A percentile compares a stretch with the other conserved stretches of the same genome.
These are phyloP conservation scores for Drosophila barbarae DNA, from an alignment of 2,888 invertebrate genomes.

Conservation along the genomic window DNA sequence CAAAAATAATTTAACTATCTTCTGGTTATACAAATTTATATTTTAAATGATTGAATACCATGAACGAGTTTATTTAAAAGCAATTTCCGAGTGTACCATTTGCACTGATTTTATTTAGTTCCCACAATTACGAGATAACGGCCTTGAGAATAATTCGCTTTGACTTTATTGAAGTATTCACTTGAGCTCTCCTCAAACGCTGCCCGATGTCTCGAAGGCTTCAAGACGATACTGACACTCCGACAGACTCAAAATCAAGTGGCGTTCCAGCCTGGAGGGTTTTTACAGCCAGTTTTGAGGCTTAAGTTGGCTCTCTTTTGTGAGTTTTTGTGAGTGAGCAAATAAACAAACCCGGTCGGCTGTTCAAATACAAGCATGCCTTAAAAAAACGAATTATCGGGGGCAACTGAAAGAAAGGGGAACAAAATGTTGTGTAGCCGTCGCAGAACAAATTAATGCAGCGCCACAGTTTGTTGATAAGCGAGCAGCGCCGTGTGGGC, in stretches of 20 bases:
- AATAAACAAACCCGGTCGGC: slow-evolving; percentile 55
- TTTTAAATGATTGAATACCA: not conserved
- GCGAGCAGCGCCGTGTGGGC: slow-evolving; percentile 4
- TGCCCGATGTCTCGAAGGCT: slow-evolving; percentile 15
- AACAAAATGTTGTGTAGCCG: slow-evolving; percentile 39
- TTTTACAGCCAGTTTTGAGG: slow-evolving; percentile 31
- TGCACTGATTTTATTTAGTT: not conserved
- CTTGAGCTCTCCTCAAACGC: slow-evolving; percentile 2
- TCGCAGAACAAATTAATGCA: slow-evolving; percentile 66
- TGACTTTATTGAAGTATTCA: slow-evolving; percentile 1
- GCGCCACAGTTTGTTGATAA: slow-evolving; percentile 62
- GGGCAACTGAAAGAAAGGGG: slow-evolving; percentile 34
- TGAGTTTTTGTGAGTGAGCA: slow-evolving; percentile 23
- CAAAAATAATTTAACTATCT: not conserved
- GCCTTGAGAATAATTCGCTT: slow-evolving; percentile 17
- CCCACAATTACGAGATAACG: slow-evolving; percentile 11
- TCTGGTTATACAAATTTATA: not conserved
- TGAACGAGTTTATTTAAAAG: not conserved
- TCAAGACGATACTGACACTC: slow-evolving; percentile 11
- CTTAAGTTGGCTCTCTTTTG: slow-evolving; percentile 14
- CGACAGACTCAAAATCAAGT: slow-evolving; percentile 27
- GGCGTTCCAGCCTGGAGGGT: slow-evolving; percentile 25
- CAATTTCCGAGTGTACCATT: not conserved
- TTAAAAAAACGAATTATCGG: slow-evolving; percentile 35
- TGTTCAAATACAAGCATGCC: slow-evolving; percentile 59